These are phyloP conservation scores for Cosmopolites sordidus DNA, from an alignment of 2,888 invertebrate genomes.

Conservation along the genomic window DNA sequence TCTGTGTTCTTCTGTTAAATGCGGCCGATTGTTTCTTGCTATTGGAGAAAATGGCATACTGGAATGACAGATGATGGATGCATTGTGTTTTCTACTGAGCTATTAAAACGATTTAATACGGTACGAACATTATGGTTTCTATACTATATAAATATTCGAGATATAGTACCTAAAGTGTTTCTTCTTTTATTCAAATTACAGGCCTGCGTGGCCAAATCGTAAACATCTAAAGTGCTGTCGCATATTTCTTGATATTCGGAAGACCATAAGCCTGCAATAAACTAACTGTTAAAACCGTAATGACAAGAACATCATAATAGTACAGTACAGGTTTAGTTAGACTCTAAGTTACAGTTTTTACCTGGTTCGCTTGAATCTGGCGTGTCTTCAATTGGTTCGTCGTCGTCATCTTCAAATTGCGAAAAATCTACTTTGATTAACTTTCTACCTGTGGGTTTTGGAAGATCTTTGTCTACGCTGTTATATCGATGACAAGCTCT, in stretches of 20 bases:
- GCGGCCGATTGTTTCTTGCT: too few relatives aligned
- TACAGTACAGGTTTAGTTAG: too few relatives aligned
- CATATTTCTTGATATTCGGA: constrained; percentile 78
- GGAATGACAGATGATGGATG: too few relatives aligned
- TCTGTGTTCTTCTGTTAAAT: too few relatives aligned
- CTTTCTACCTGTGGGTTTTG: constrained; percentile 52
- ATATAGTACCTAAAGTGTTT: constrained; percentile 59
- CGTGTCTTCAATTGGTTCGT: constrained; percentile 33
- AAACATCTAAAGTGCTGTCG: constrained; percentile 62
- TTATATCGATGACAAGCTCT: constrained; percentile 40
- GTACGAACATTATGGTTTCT: too few relatives aligned
- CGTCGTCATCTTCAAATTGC: constrained; percentile 57
- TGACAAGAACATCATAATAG: too few relatives aligned
- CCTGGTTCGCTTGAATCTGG: constrained; percentile 41
- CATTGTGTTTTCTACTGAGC: too few relatives aligned
- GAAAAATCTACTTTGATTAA: constrained; percentile 85
- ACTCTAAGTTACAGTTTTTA: too few relatives aligned
- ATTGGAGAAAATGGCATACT: too few relatives aligned
- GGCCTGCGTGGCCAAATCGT: constrained; percentile 79
- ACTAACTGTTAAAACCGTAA: not conserved
- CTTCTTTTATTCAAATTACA: constrained; percentile 64
- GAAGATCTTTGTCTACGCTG: constrained; percentile 22
- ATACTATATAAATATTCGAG: too few relatives aligned
- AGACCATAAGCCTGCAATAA: constrained; percentile 46
- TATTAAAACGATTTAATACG: too few relatives aligned